Percentiles rank a stretch among this genome's conserved stretches.
These are phyloP conservation scores for Chironomus tepperi DNA, from an alignment of 1,140 invertebrate species.

Conservation along the genomic window DNA sequence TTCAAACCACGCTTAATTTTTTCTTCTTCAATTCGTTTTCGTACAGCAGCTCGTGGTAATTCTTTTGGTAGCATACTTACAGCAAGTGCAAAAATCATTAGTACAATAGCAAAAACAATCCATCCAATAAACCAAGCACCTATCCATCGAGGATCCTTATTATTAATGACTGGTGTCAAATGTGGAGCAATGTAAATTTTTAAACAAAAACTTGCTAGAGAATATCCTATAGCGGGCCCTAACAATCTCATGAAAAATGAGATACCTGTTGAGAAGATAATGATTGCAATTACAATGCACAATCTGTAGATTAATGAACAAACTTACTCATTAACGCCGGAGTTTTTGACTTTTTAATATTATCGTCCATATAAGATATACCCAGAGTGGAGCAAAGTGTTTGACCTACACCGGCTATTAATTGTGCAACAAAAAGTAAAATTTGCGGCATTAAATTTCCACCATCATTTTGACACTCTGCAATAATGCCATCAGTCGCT, in stretches of 20 bases:
- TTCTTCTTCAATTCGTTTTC: constrained; percentile 36
- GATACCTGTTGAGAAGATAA: constrained; percentile 40
- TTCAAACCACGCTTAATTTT: background rate
- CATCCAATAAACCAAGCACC: constrained; percentile 67
- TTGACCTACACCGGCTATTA: constrained; percentile 50
- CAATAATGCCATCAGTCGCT: constrained; percentile 1
- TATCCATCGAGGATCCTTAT: constrained; percentile 55
- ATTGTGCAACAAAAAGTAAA: constrained; percentile 48
- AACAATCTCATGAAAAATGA: constrained; percentile 54
- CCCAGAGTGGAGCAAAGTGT: constrained; percentile 51
- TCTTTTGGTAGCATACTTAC: constrained; percentile 51
- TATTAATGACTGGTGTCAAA: constrained; percentile 51
- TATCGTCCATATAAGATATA: constrained; percentile 54
- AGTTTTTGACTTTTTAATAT: constrained; percentile 54
- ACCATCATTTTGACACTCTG: constrained; percentile 42
- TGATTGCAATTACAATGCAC: no score
- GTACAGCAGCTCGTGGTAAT: constrained; percentile 45
- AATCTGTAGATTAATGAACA: background rate
- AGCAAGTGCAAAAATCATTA: constrained; percentile 47
- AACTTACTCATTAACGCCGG: constrained; percentile 47
- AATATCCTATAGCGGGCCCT: constrained; percentile 56
- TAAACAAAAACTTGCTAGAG: constrained; percentile 51
- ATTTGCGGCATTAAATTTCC: constrained; percentile 45
- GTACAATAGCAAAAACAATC: constrained; percentile 52
- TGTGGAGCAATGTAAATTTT: constrained; percentile 55